Percentiles rank a stretch among this genome's conserved stretches.
Evolutionary conservation across 2,888 invertebrate species (phyloP).

Genomic region (Luperina testacea): DNA sequence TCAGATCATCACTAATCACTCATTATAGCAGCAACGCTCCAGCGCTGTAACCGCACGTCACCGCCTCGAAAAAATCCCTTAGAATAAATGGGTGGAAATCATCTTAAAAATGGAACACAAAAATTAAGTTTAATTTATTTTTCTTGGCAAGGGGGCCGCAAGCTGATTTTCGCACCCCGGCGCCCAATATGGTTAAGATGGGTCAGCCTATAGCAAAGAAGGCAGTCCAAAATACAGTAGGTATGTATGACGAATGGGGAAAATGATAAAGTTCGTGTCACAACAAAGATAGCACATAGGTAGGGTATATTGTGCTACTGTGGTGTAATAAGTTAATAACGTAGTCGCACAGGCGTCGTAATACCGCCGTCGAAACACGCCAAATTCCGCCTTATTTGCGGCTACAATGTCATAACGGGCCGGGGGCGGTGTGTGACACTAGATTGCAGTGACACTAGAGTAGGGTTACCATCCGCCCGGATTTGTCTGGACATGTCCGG

Average conservation of each 20-base stretch:
- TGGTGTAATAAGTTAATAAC: background rate
- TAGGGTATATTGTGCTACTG: background rate
- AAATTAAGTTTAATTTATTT: no score
- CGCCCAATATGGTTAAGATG: no score
- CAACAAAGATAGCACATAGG: background rate
- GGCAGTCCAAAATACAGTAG: background rate
- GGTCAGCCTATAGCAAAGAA: background rate
- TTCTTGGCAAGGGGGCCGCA: no score
- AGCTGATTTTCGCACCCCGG: no score
- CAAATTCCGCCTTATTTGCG: background rate
- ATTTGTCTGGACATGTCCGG: no score
- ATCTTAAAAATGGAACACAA: no score
- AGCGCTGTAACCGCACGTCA: no score
- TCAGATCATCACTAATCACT: no score
- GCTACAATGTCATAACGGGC: background rate
- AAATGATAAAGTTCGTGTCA: background rate
- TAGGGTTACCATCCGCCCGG: no score
- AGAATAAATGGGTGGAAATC: no score
- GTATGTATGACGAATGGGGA: conserved; percentile 19
- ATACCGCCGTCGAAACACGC: background rate
- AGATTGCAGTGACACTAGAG: background rate
- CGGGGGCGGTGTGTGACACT: background rate
- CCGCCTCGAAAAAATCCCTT: no score
- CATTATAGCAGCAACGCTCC: no score
- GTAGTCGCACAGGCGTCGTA: background rate